Evolutionary conservation across 2,797 vertebrate species (phyloP).

Genomic region (Poecile montanus): DNA sequence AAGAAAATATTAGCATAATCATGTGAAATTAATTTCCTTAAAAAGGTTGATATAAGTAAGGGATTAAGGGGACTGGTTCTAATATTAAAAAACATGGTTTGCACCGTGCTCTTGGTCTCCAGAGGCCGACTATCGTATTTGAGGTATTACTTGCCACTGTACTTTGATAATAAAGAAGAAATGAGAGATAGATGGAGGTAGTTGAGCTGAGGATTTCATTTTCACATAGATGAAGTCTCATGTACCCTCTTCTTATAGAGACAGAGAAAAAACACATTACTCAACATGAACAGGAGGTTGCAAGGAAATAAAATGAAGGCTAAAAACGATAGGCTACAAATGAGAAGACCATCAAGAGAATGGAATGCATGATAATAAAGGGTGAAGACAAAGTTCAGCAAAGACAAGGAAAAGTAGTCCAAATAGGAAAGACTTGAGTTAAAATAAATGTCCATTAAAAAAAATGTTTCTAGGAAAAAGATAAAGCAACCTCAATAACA

Average conservation of each 20-base stretch:
- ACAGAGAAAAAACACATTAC: neutral
- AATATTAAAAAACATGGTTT: conserved; percentile 36
- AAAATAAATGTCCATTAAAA: conserved; percentile 29
- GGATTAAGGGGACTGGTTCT: conserved; percentile 36
- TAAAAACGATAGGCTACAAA: conserved; percentile 24
- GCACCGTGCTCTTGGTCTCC: neutral
- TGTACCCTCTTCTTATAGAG: neutral
- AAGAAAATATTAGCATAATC: conserved; percentile 64
- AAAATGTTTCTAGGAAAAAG: neutral
- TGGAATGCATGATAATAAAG: conserved; percentile 25
- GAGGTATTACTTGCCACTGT: neutral
- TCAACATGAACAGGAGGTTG: conserved; percentile 5
- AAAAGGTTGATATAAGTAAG: conserved; percentile 37
- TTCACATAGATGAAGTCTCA: neutral
- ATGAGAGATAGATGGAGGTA: neutral
- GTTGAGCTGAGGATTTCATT: conserved; percentile 28
- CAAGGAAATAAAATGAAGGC: conserved; percentile 52
- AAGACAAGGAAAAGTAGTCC: neutral
- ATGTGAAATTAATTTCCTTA: conserved; percentile 59
- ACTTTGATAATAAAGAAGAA: neutral
- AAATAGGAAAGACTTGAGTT: neutral
- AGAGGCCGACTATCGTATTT: neutral
- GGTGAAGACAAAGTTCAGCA: conserved; percentile 15
- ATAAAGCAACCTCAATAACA: neutral
- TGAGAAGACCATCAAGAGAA: conserved; percentile 13